Percentiles rank a stretch among this genome's conserved stretches.
Conservation (phyloP, 2,888 invertebrate genomes). For the Micropterix aruncella region DNA sequence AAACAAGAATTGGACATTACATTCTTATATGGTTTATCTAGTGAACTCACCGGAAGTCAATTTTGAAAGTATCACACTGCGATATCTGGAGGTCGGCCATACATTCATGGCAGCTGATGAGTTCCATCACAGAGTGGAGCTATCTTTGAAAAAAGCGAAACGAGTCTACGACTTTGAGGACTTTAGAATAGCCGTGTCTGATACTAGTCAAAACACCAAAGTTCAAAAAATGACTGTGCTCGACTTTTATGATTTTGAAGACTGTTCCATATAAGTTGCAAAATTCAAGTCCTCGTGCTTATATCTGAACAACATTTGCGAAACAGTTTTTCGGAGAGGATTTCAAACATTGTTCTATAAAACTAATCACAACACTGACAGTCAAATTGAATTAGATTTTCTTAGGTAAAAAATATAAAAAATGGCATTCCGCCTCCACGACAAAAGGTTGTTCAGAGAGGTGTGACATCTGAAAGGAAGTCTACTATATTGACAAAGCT, state of each 20-base stretch:
- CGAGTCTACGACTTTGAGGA: constrained; percentile 13
- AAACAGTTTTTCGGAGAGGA: constrained; percentile 5
- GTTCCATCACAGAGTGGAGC: constrained; percentile 17
- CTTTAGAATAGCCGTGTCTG: constrained; percentile 11
- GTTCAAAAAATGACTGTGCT: constrained; percentile 12
- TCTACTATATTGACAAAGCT: constrained; percentile 4
- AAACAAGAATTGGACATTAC: constrained; percentile 14
- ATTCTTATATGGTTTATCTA: constrained; percentile 12
- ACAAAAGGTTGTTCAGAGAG: constrained; percentile 8
- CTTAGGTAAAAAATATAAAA: constrained; percentile 10
- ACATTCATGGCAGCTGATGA: constrained; percentile 17
- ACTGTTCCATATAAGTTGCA: constrained; percentile 14
- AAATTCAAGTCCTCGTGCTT: constrained; percentile 8
- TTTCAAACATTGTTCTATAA: constrained; percentile 11
- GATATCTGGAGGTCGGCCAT: constrained; percentile 15
- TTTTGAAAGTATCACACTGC: constrained; percentile 7
- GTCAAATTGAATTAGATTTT: constrained; percentile 8
- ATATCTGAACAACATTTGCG: constrained; percentile 8
- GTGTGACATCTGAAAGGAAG: constrained; percentile 8
- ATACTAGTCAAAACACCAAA: constrained; percentile 11
- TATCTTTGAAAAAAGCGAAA: constrained; percentile 13
- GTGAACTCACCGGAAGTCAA: constrained; percentile 12
- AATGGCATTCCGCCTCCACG: constrained; percentile 7
- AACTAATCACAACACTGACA: constrained; percentile 10
- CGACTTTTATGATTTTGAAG: constrained; percentile 13